These are phyloP conservation scores for Coelopa frigida DNA, from an alignment of 1,140 invertebrate species.

Conservation along the genomic window DNA sequence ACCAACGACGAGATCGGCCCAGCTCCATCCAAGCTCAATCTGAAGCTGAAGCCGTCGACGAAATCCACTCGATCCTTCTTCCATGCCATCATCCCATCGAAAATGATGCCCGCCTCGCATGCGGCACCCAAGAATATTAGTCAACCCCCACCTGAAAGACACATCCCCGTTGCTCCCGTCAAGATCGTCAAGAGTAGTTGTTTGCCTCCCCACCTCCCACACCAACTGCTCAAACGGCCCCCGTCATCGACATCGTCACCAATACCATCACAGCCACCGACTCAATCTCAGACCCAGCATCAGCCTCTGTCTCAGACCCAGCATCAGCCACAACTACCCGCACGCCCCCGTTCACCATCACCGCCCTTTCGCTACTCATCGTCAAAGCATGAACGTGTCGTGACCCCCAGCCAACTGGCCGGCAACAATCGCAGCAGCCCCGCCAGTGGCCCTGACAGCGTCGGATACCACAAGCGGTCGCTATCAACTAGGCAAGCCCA, in stretches of 20 bases:
- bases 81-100: constrained; percentile 14
- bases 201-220: constrained; percentile 10
- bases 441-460: constrained; percentile 14
- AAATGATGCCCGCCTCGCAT: constrained; percentile 1
- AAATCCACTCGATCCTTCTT: constrained; percentile 13
- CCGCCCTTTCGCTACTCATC: constrained; percentile 14
- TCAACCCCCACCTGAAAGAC: background rate
- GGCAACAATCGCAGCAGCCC: constrained; percentile 12
- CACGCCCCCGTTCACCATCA: constrained; percentile 15
- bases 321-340: background rate
- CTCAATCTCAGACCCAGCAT: background rate
- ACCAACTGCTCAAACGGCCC: constrained; percentile 4
- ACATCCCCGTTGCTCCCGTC: too few relatives aligned
- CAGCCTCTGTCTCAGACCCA: too few relatives aligned
- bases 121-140: background rate
- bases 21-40: constrained; percentile 11
- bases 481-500: constrained; percentile 18
- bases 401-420: constrained; percentile 12
- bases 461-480: constrained; percentile 16
- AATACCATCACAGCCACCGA: background rate
- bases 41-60: too few relatives aligned
- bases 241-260: constrained; percentile 1
- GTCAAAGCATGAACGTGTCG: constrained; percentile 14
- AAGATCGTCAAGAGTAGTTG: too few relatives aligned
- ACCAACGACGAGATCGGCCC: background rate